Evolutionary conservation across 2,888 invertebrate genomes (phyloP).

Genomic region (Hypomecis punctinalis): DNA sequence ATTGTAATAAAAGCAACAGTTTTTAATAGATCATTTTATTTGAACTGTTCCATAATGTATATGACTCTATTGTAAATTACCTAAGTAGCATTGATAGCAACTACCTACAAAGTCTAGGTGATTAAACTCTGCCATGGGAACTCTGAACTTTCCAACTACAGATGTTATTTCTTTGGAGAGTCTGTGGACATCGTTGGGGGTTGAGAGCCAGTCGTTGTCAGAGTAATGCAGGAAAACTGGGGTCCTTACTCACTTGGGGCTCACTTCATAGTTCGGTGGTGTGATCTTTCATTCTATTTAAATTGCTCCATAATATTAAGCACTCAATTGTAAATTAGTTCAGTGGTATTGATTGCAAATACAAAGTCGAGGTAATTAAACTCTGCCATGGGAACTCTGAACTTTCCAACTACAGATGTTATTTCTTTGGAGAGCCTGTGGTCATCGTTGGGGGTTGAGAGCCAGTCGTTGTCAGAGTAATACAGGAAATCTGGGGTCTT

Average conservation of each 20-base stretch:
- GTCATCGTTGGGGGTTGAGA: constrained; percentile 78
- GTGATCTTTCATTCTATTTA: constrained; percentile 59
- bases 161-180: constrained; percentile 71
- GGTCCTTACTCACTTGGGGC: constrained; percentile 67
- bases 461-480: constrained; percentile 82
- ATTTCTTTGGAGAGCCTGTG: constrained; percentile 69
- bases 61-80: constrained; percentile 84
- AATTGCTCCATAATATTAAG: constrained; percentile 75
- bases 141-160: constrained; percentile 75
- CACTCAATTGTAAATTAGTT: constrained; percentile 83
- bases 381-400: constrained; percentile 71
- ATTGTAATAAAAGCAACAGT: constrained; percentile 30
- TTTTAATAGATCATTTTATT: constrained; percentile 45
- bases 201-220: constrained; percentile 81
- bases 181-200: constrained; percentile 72
- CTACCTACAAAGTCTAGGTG: constrained; percentile 86
- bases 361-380: constrained; percentile 86
- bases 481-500: constrained; percentile 78
- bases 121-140: constrained; percentile 77
- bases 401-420: constrained; percentile 74
- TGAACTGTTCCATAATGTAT: constrained; percentile 73
- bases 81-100: constrained; percentile 83
- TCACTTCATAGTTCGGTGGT: constrained; percentile 81
- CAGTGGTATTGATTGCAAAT: constrained; percentile 83
- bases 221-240: constrained; percentile 82